Percentiles rank a stretch among this genome's conserved stretches.
These are phyloP conservation scores for Noctua janthe DNA, from an alignment of 2,888 invertebrate genomes.

Conservation along the genomic window DNA sequence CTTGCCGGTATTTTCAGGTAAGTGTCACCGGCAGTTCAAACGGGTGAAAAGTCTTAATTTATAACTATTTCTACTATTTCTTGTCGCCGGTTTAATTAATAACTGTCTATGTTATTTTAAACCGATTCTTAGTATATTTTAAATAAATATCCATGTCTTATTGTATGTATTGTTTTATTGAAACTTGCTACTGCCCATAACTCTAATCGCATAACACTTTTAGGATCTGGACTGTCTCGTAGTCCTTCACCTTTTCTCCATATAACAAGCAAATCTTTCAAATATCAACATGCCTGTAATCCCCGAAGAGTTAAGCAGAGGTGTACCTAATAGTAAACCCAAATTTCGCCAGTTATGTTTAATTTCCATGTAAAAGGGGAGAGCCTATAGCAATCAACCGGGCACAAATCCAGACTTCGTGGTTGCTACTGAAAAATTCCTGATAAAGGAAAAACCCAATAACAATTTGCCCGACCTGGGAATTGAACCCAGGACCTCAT, in stretches of 20 bases:
- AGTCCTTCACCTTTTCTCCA: neutral
- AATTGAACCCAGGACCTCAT: no score
- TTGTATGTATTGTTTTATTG: conserved; percentile 16
- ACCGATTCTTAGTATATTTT: neutral
- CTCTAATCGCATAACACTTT: neutral
- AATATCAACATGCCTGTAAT: no score
- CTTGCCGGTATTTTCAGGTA: no score
- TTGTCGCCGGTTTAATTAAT: neutral
- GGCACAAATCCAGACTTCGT: no score
- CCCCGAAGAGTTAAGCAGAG: no score
- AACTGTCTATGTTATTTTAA: neutral
- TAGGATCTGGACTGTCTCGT: neutral
- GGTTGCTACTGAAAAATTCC: no score
- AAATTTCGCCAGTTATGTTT: no score
- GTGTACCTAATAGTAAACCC: no score
- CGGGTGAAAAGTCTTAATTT: neutral
- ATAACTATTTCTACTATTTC: neutral
- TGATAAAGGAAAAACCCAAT: no score
- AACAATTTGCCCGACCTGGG: no score
- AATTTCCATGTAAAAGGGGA: no score
- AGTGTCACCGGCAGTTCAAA: neutral
- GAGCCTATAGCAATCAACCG: no score
- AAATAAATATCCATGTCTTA: conserved; percentile 9
- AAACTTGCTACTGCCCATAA: neutral
- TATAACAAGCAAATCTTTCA: neutral